A percentile compares a stretch with the other conserved stretches of the same genome.
Conservation (phyloP, 1,140 invertebrate species). For the Drosophila pruinosa region DNA sequence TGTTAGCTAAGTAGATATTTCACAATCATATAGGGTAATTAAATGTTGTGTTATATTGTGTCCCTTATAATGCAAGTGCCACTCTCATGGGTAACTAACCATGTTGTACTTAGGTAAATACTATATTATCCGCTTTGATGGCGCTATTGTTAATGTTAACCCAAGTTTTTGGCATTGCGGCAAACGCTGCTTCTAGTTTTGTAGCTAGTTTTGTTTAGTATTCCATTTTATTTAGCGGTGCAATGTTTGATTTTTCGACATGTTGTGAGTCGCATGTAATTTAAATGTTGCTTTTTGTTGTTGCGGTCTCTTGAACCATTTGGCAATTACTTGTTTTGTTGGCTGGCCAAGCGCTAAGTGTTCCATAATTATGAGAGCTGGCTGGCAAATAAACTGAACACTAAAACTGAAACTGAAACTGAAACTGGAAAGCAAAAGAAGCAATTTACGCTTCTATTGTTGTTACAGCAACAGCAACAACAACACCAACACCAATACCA, state of each 20-base stretch:
- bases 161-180: neutral
- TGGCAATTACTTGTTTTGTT: conserved; percentile 37
- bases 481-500: too few relatives aligned
- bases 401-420: too few relatives aligned
- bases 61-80: neutral
- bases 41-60: neutral
- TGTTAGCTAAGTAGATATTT: neutral
- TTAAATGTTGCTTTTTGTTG: conserved; percentile 32
- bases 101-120: neutral
- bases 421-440: too few relatives aligned
- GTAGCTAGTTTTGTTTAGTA: conserved; percentile 2
- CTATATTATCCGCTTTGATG: conserved; percentile 1
- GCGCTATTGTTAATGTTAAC: neutral
- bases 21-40: conserved; percentile 2
- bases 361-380: conserved; percentile 54
- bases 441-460: conserved; percentile 33
- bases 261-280: neutral
- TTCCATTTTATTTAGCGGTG: neutral
- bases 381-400: conserved; percentile 1
- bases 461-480: too few relatives aligned
- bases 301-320: conserved; percentile 24
- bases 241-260: neutral
- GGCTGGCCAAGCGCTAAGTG: conserved; percentile 59
- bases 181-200: conserved; percentile 2
- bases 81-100: conserved; percentile 9